Percentiles rank a stretch among this genome's conserved stretches.
Evolutionary conservation across 2,888 invertebrate genomes (phyloP).

Genomic region (Drosophila helvetica): DNA sequence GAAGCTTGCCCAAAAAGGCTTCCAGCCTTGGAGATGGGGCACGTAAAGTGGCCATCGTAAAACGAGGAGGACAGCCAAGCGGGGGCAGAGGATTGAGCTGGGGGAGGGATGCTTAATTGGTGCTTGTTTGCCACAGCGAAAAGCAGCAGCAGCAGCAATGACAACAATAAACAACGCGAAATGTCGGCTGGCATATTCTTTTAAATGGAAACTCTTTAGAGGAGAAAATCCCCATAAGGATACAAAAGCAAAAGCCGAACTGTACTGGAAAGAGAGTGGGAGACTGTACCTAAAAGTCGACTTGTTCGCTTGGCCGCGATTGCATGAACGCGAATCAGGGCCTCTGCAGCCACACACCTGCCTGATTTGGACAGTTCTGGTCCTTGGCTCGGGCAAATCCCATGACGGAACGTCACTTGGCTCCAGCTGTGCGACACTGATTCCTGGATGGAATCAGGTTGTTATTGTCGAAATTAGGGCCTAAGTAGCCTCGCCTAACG

Average conservation of each 20-base stretch:
- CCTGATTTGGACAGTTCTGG: not conserved
- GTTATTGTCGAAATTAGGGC: conserved; percentile 45
- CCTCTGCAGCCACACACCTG: not conserved
- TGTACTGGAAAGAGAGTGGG: too few relatives aligned
- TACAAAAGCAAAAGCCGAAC: too few relatives aligned
- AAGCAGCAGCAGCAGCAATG: not conserved
- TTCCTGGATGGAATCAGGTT: conserved; percentile 44
- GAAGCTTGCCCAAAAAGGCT: conserved; percentile 15
- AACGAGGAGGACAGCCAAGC: conserved; percentile 25
- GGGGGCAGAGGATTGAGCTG: not conserved
- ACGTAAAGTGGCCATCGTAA: conserved; percentile 52
- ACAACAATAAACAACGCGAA: too few relatives aligned
- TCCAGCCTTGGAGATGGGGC: conserved; percentile 17
- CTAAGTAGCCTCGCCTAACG: conserved; percentile 45
- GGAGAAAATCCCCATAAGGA: too few relatives aligned
- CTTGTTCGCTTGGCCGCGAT: too few relatives aligned
- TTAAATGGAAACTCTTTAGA: too few relatives aligned
- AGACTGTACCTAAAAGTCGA: too few relatives aligned
- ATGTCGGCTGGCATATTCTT: too few relatives aligned
- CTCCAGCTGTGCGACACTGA: conserved; percentile 35
- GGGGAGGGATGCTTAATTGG: conserved; percentile 22
- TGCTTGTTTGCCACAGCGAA: not conserved
- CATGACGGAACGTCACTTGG: conserved; percentile 24
- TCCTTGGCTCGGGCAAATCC: conserved; percentile 31
- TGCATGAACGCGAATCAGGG: not conserved